Percentiles rank a stretch among this genome's conserved stretches.
phyloP scores from a whole-genome alignment of 2,113 vertebrate species.

The Alligator sinensis region DNA sequence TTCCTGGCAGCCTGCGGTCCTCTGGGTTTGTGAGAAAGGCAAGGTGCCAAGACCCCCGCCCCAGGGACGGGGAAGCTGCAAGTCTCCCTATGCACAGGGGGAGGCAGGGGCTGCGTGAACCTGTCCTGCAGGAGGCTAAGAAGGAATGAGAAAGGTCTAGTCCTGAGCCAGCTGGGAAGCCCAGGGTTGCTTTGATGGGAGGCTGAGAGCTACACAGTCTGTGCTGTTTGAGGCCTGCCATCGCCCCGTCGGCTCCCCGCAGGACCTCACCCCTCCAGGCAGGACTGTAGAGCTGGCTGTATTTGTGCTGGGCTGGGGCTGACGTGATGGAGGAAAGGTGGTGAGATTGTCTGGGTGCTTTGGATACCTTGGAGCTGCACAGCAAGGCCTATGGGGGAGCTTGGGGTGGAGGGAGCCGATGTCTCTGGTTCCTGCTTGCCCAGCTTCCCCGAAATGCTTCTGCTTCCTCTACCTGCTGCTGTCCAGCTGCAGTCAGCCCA shows the following conservation, averaged over 20 bases:
- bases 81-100: too few relatives aligned
- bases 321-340: background rate
- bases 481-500: background rate
- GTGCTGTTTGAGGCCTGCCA: background rate
- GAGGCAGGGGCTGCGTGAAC: background rate
- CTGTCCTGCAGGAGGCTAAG: background rate
- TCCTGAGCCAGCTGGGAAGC: background rate
- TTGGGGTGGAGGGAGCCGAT: background rate
- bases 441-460: background rate
- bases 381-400: background rate
- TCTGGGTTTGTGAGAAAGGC: background rate
- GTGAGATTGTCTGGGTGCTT: too few relatives aligned
- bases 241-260: too few relatives aligned
- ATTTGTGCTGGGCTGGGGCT: background rate
- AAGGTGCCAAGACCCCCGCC: background rate
- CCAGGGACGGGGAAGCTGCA: background rate
- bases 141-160: background rate
- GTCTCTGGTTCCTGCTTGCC: rapidly evolving
- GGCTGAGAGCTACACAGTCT: background rate
- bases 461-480: background rate
- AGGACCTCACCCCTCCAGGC: too few relatives aligned
- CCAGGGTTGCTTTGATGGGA: background rate
- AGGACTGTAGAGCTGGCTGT: background rate
- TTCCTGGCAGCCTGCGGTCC: background rate
- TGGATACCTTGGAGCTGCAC: background rate